Conservation (phyloP, 2,113 vertebrate species). For the Lonchura striata region DNA sequence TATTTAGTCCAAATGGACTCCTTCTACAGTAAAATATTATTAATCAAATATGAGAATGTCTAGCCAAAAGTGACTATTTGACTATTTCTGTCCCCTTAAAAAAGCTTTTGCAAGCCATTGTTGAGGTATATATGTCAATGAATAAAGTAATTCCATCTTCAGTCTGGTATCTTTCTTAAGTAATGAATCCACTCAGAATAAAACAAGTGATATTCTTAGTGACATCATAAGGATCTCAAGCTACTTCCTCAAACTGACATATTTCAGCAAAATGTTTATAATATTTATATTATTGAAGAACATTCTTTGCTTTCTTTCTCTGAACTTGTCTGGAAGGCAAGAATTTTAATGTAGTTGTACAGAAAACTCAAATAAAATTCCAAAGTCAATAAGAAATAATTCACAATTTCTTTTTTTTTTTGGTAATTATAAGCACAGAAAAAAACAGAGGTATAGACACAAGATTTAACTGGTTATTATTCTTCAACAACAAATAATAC, state of each 20-base stretch:
- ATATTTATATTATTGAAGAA: neutral
- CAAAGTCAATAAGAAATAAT: neutral
- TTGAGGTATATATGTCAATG: neutral
- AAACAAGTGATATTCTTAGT: neutral
- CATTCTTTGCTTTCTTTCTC: neutral
- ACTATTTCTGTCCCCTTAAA: neutral
- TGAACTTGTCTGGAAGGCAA: neutral
- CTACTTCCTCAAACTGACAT: neutral
- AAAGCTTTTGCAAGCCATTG: neutral
- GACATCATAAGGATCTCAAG: neutral
- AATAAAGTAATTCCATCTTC: neutral
- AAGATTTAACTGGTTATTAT: neutral
- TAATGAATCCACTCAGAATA: neutral
- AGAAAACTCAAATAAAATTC: neutral
- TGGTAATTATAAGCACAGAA: neutral
- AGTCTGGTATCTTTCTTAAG: neutral
- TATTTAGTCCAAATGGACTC: neutral
- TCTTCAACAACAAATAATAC: neutral
- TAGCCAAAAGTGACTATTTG: neutral
- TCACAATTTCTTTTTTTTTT: neutral
- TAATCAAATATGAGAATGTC: neutral
- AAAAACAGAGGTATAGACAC: neutral
- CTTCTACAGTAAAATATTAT: neutral
- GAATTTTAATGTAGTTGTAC: neutral
- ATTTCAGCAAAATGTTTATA: neutral